Evolutionary conservation across 2,113 vertebrate genomes (phyloP), one percentile per base, ranked within the genome.

Genomic region (Thymallus thymallus): DNA sequence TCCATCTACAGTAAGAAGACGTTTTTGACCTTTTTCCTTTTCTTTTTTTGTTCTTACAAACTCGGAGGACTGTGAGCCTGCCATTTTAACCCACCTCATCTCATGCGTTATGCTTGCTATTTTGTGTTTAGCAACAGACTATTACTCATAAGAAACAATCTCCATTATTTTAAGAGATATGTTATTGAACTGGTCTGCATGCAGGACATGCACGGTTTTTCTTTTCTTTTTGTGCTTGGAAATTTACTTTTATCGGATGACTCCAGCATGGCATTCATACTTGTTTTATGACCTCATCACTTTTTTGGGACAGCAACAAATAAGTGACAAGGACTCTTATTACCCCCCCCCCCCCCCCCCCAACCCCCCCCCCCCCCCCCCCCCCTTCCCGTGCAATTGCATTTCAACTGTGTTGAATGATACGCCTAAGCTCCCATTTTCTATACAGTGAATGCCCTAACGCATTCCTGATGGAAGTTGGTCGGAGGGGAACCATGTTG

Each of bases 171-270:
- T 69, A 76, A 90, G 90, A 93, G 90, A 95, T 94, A 94, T 96
- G 94, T 94, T 94, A 94, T 96, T 95, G 94, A 95, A 94, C 92
- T 93, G 90, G 89, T 94, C 94, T 98, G 98, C 98, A 98, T 98
- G 98, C 97, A 98, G 98, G 98, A 96, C 98, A 98, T 99, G 97
- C 95, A 97, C 0, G 96, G 96, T 93, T 93, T 94, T 91, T 51
- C 94, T 94, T 90, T 74, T 74, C 84, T 77, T 56, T 80, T 75
- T 88, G 91, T 92, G 95, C 94, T 97, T 97, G 94, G 95, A 95
- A 94, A 95, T 94, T 94, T 95, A 95, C 89, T 85, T 95, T 83
- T 87, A 75, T 86, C 87, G 92, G 95, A 96, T 91, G 93, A 96
- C 93, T 93, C 87, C 94, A 95, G 98, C 97, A 98, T 99, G 96